Conservation (phyloP, 2,888 invertebrate genomes). For the Cryptophagus acutangulus region DNA sequence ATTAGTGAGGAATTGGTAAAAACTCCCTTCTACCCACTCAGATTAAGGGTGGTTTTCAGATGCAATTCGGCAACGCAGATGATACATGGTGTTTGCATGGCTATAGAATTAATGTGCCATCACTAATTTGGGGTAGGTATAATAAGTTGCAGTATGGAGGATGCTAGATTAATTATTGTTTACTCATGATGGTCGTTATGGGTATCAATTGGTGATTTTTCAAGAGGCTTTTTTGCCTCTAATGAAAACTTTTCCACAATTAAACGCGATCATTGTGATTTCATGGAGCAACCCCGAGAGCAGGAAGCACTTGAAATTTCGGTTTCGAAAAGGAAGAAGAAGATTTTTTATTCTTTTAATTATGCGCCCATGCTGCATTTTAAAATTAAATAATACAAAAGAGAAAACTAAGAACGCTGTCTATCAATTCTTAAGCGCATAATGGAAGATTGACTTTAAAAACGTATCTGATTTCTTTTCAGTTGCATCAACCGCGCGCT, state of each 20-base stretch:
- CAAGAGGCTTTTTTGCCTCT: conserved; percentile 30
- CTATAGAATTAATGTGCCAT: conserved; percentile 49
- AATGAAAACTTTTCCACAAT: too few species aligned
- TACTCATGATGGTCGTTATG: conserved; percentile 35
- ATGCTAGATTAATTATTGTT: conserved; percentile 41
- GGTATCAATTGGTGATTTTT: conserved; percentile 39
- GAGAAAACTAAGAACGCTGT: conserved; percentile 42
- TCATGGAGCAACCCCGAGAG: too few species aligned
- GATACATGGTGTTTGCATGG: conserved; percentile 45
- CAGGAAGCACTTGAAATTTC: too few species aligned
- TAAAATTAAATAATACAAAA: too few species aligned
- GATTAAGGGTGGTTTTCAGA: neutral
- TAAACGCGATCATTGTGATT: too few species aligned
- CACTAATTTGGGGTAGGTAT: conserved; percentile 47
- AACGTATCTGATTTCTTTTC: conserved; percentile 46
- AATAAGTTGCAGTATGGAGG: conserved; percentile 39
- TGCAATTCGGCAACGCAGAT: conserved; percentile 29
- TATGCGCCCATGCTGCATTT: too few species aligned
- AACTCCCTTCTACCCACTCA: conserved; percentile 24
- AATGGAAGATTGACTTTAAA: conserved; percentile 46
- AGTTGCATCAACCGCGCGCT: conserved; percentile 35
- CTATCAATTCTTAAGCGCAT: conserved; percentile 42
- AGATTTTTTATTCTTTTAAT: too few species aligned
- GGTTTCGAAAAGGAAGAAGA: too few species aligned
- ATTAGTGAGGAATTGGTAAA: conserved; percentile 32